Conservation (phyloP, 2,797 vertebrate species). For the Eidolon dupreanum region DNA sequence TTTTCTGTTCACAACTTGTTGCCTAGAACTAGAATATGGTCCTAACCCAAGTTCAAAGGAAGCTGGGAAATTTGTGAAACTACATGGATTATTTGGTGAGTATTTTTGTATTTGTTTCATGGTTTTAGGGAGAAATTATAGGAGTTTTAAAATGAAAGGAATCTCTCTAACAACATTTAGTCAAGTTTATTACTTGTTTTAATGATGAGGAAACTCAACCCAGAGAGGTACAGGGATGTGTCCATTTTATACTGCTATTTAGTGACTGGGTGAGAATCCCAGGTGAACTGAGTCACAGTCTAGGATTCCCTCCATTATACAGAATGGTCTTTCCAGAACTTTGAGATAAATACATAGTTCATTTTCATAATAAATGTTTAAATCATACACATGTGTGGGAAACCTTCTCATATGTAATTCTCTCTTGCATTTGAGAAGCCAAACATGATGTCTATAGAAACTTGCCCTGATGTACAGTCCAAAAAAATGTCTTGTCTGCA, state of each 20-base stretch:
- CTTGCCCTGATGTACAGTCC: neutral
- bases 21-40: neutral
- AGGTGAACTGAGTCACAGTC: neutral
- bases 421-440: neutral
- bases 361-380: neutral
- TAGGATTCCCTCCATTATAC: neutral
- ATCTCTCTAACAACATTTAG: neutral
- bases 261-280: neutral
- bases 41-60: neutral
- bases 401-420: neutral
- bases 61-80: neutral
- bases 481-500: neutral
- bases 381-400: neutral
- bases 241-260: neutral
- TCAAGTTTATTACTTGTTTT: neutral
- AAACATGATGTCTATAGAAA: neutral
- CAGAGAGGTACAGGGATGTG: neutral
- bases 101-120: neutral
- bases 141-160: neutral
- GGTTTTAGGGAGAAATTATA: neutral
- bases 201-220: neutral
- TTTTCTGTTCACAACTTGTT: neutral
- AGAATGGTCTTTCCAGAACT: neutral
- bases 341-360: neutral
- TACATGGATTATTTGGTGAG: neutral